Base-by-base conservation (phyloP, 2,888 invertebrate genomes). In the Adineta ricciae region DNA sequence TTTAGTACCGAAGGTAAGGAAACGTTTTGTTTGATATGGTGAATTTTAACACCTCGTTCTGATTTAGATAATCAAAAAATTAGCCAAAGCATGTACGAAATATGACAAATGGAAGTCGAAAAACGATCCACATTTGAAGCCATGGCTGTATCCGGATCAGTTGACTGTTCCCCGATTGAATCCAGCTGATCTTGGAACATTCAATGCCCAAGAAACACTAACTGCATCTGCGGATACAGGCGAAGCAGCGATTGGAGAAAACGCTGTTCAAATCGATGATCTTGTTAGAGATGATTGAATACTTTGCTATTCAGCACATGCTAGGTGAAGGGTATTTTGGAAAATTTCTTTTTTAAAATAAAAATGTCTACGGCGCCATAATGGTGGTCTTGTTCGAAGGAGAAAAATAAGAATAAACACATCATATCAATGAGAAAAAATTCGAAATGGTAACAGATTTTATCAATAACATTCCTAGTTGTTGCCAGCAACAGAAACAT, bases 31-130 rank as follows among this genome's bases (percentile, higher is more conserved):
- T 50, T 27, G 16, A 11, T 14, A 27, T 38, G 7, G 14, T 14
- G 16, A 16, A 11, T 16, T 14, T 27, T 7, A 64, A 11, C n/a
- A 54, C 41, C 64, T 52, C 3, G 52, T 36, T 83, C 73, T 21
- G 36, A 83, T 86, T 7, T 87, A 93, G 93, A 91, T 95, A 89
- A 93, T 95, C 2, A 94, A 94, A 88, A 94, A 94, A 89, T 91
- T 96, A 86, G 93, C 94, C 87, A 94, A 94, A 87, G 96, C 96
- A 0, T 93, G 94, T 21, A 91, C 93, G 24, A 93, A 93, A 46
- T 96, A 96, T 90, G 92, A 93, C 14, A 92, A 91, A 24, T 96
- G 96, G 96, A 96, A 96, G 91, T 91, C 91, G n/a, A 93, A 93
- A 50, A 92, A 94, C 88, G 92, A 93, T 88, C 94, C 95, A 0